Evolutionary conservation across 2,888 invertebrate genomes (phyloP).

Genomic region (Lypha dubia): DNA sequence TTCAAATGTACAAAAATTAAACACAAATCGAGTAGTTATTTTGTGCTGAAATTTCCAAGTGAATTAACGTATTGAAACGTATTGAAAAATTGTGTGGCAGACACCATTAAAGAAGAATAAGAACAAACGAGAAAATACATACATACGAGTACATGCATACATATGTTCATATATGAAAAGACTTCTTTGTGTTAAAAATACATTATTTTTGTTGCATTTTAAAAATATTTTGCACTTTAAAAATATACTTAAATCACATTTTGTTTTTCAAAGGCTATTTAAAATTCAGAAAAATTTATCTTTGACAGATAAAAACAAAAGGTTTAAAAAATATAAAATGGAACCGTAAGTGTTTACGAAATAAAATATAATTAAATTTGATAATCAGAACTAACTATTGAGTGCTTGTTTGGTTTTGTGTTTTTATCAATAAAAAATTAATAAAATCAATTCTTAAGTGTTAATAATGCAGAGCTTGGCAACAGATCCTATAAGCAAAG

Average conservation of each 20-base stretch:
- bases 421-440: neutral
- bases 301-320: conserved; percentile 22
- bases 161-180: conserved; percentile 7
- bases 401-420: conserved; percentile 18
- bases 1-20: conserved; percentile 58
- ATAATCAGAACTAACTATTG: neutral
- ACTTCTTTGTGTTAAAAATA: conserved; percentile 27
- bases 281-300: neutral
- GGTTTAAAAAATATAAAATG: conserved; percentile 41
- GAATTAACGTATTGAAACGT: conserved; percentile 66
- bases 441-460: conserved; percentile 20
- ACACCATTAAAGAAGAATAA: neutral
- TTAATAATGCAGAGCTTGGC: conserved; percentile 22
- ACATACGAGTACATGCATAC: too few species aligned
- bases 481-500: conserved; percentile 14
- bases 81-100: conserved; percentile 25
- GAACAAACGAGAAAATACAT: neutral
- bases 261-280: neutral
- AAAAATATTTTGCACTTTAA: conserved; percentile 19
- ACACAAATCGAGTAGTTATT: conserved; percentile 61
- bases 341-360: conserved; percentile 67
- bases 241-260: neutral
- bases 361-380: conserved; percentile 34
- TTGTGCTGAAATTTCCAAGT: conserved; percentile 69
- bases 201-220: conserved; percentile 20